Percentiles rank a stretch among this genome's conserved stretches.
These are phyloP conservation scores for Bombus confusus DNA, from an alignment of 1,140 invertebrate genomes.

Conservation along the genomic window DNA sequence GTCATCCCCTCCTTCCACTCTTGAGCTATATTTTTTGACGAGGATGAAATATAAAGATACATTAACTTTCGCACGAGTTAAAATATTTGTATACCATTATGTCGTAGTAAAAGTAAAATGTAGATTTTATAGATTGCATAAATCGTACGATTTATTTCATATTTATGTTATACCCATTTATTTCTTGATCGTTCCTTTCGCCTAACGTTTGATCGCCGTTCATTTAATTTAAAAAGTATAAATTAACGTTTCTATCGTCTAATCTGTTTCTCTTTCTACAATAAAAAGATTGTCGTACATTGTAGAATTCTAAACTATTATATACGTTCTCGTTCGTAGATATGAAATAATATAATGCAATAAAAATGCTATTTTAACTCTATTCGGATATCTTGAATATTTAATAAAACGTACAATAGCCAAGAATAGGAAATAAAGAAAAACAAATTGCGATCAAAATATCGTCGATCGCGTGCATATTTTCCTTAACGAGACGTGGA, in stretches of 20 bases:
- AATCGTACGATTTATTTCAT: too few relatives aligned
- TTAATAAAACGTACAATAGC: background rate
- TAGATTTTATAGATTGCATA: background rate
- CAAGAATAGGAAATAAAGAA: background rate
- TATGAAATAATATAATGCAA: background rate
- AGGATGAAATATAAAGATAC: background rate
- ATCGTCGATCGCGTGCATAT: background rate
- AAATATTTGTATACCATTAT: background rate
- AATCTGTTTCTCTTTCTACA: background rate
- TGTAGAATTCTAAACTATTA: too few relatives aligned
- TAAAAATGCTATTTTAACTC: background rate
- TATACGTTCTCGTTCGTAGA: too few relatives aligned
- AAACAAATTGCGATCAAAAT: background rate
- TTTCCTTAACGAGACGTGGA: slow-evolving; percentile 23
- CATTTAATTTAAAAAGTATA: background rate
- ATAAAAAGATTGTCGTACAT: background rate
- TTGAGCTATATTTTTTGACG: slow-evolving; percentile 26
- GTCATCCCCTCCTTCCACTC: slow-evolving; percentile 35
- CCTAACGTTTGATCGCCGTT: background rate
- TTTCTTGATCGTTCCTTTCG: too few relatives aligned
- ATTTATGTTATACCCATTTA: too few relatives aligned
- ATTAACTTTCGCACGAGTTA: background rate
- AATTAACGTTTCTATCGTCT: background rate
- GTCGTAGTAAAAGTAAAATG: background rate
- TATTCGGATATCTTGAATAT: background rate